Percentiles rank a stretch among this genome's conserved stretches.
Conservation (phyloP, 2,113 vertebrate species). For the Hydrolagus affinis region DNA sequence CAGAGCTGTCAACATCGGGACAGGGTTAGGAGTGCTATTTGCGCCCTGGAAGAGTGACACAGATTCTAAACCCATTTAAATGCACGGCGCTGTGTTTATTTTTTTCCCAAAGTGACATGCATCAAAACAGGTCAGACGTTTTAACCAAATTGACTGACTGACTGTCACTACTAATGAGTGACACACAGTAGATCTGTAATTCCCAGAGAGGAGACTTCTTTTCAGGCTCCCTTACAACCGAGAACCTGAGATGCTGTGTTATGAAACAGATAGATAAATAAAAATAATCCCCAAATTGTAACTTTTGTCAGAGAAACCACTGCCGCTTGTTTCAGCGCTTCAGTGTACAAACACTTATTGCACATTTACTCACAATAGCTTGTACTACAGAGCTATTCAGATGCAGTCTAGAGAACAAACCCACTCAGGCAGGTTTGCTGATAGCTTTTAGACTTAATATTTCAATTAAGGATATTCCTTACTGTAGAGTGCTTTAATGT, state of each 20-base stretch:
- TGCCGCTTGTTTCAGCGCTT: neutral
- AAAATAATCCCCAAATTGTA: neutral
- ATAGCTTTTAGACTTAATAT: slow-evolving; percentile 55
- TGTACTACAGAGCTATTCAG: neutral
- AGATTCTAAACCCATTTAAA: neutral
- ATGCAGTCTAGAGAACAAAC: slow-evolving; percentile 15
- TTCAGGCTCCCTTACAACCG: neutral
- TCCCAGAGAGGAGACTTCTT: neutral
- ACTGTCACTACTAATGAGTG: neutral
- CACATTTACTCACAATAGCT: neutral
- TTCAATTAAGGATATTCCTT: slow-evolving; percentile 57
- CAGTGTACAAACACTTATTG: neutral
- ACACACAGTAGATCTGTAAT: neutral
- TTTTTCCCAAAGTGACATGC: neutral
- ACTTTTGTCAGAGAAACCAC: neutral
- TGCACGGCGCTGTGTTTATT: neutral
- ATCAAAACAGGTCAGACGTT: neutral
- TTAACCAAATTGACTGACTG: neutral
- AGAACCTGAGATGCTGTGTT: too few relatives aligned
- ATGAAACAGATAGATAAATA: neutral
- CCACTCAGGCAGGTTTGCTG: slow-evolving; percentile 39
- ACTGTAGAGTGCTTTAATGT: slow-evolving; percentile 64
- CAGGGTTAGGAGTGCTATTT: neutral
- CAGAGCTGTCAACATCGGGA: neutral
- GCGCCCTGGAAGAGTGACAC: neutral